These are phyloP conservation scores for Eumacrocentrus americanus DNA, from an alignment of 2,888 invertebrate genomes.

Conservation along the genomic window DNA sequence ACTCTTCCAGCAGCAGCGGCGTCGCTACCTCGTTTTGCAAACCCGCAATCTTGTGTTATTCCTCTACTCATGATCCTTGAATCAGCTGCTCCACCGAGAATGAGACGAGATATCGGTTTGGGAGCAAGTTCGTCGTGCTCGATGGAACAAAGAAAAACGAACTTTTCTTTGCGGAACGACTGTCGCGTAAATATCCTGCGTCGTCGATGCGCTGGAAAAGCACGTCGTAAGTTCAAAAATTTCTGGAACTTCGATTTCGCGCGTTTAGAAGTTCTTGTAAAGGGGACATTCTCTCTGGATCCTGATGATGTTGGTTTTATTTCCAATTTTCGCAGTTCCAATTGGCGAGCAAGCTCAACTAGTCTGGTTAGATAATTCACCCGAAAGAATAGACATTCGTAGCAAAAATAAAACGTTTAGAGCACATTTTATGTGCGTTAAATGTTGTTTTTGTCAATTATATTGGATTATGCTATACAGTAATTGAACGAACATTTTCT, in stretches of 20 bases:
- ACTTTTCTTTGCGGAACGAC: slow-evolving; percentile 26
- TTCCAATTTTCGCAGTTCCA: background rate
- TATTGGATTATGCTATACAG: too few species aligned
- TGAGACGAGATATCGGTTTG: slow-evolving; percentile 12
- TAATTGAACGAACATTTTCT: too few species aligned
- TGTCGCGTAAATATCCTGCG: slow-evolving; percentile 36
- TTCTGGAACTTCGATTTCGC: slow-evolving; percentile 30
- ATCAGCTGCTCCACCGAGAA: slow-evolving; percentile 1
- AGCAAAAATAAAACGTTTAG: too few species aligned
- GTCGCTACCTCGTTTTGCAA: slow-evolving; percentile 18
- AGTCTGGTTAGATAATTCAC: too few species aligned
- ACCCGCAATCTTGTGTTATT: slow-evolving; percentile 23
- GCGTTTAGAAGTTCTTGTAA: slow-evolving; percentile 21
- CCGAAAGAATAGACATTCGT: too few species aligned
- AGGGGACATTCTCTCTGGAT: slow-evolving; percentile 11
- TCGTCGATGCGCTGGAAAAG: slow-evolving; percentile 37
- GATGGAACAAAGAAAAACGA: slow-evolving; percentile 19
- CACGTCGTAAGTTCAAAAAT: slow-evolving; percentile 43
- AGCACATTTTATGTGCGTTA: too few species aligned
- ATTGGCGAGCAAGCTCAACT: background rate
- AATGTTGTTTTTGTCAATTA: too few species aligned
- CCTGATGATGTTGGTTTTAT: background rate
- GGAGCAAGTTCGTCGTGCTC: slow-evolving; percentile 4
- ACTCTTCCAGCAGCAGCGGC: slow-evolving; percentile 30
- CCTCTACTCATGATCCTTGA: slow-evolving; percentile 1